Base-by-base conservation (phyloP, 2,113 vertebrate species). In the Pica pica region DNA sequence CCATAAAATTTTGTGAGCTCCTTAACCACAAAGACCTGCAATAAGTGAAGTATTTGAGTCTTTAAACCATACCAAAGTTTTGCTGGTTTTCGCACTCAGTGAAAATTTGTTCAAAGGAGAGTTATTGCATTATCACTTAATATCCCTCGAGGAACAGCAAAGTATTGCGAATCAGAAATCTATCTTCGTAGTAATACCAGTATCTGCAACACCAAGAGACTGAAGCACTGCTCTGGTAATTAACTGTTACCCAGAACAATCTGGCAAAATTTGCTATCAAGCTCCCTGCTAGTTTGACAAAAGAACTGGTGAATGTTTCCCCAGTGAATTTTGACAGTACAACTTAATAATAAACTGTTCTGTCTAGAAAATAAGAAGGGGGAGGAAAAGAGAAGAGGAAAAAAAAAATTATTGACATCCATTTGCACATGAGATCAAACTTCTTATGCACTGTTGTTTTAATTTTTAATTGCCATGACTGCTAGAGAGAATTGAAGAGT, bases 121-220 rank as follows among this genome's bases (percentile, higher is more conserved):
- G 46, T 73, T 86, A 88, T 1, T 85, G 35, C 59, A 85, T 55
- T 77, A 77, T 37, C 42, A 91, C 23, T 9, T 52, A 26, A 4
- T 28, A 65, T 24, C 49, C 60, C 75, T 41, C 2, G 2, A 47
- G 24, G 46, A 88, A 80, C 28, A 77, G 23, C 46, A 27, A 69
- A 80, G 81, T 13, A 55, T 1, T 63, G 46, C 0, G 2, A 16
- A 63, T 35, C 0, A 0, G 63, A 35, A 70, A 63, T 37, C 37
- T 23, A 7, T 16, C 39, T 30, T 35, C 6, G 27, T 8, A 80
- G 42, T 28, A 56, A 80, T 10, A 52, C 11, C 47, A 37, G 14
- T 55, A 83, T 67, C 47, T 67, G 46, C 68, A 67, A 47, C 15
- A 70, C 21, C 44, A 81, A 55, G 55, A 92, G 30, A 86, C 63